Percentiles rank a stretch among this genome's conserved stretches.
These are phyloP conservation scores for Antennarius maculatus DNA, from an alignment of 2,797 vertebrate species.

Conservation along the genomic window DNA sequence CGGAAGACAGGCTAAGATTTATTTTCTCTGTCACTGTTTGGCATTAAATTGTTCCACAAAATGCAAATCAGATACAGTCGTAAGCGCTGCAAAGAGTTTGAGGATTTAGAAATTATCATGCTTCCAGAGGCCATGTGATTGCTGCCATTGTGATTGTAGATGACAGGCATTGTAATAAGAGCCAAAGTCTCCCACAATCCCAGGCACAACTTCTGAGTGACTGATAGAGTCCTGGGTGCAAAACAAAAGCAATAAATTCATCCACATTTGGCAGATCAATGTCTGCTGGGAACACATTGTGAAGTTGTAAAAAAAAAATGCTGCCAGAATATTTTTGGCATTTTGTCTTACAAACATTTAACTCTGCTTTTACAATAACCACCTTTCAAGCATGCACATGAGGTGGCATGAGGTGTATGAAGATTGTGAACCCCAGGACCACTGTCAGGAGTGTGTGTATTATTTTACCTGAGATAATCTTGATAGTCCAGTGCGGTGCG, in stretches of 20 bases:
- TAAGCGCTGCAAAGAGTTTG: not conserved
- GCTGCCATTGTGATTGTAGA: constrained; percentile 13
- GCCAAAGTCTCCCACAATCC: constrained; percentile 21
- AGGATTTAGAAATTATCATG: constrained; percentile 19
- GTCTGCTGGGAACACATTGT: not conserved
- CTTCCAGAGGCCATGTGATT: constrained; percentile 24
- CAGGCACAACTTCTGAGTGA: not conserved
- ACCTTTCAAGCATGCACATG: not conserved
- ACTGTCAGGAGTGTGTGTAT: constrained; percentile 14
- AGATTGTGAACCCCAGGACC: too few species aligned
- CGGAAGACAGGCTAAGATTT: constrained; percentile 4
- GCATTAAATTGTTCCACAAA: constrained; percentile 34
- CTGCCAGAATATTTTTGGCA: not conserved
- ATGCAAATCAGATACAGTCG: constrained; percentile 16
- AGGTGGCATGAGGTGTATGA: not conserved
- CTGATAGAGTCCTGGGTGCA: not conserved
- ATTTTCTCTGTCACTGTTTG: constrained; percentile 18
- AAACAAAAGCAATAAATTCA: not conserved
- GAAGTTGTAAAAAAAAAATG: not conserved
- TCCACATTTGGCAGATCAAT: constrained; percentile 4
- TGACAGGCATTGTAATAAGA: constrained; percentile 21
- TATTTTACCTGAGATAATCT: constrained; percentile 16
- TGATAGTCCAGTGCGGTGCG: constrained; percentile 17
- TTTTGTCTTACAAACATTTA: constrained; percentile 15
- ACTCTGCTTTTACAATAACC: not conserved